A percentile compares a stretch with the other conserved stretches of the same genome.
These are phyloP conservation scores for Dicaeum eximium DNA, from an alignment of 2,113 vertebrate species.

Conservation along the genomic window DNA sequence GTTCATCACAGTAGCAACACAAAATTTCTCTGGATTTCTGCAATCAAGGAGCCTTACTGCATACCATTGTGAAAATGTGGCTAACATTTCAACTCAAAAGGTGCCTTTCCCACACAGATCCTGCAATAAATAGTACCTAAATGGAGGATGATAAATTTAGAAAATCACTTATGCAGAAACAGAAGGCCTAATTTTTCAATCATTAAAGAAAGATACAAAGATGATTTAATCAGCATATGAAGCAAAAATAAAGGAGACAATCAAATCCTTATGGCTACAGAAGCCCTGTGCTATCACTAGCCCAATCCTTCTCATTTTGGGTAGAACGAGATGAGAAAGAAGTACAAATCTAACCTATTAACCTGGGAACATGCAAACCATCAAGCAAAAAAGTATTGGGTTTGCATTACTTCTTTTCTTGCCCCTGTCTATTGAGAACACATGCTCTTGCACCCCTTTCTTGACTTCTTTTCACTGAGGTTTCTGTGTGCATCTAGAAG, in stretches of 20 bases:
- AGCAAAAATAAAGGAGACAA: neutral
- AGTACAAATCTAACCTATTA: neutral
- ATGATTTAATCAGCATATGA: neutral
- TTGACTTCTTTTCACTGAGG: neutral
- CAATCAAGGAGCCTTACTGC: neutral
- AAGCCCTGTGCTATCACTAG: neutral
- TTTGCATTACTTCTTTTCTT: neutral
- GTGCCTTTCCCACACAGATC: neutral
- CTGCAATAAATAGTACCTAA: neutral
- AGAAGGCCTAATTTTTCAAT: neutral
- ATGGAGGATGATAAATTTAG: neutral
- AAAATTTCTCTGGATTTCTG: neutral
- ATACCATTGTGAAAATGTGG: neutral
- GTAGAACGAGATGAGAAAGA: neutral
- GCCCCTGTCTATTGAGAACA: neutral
- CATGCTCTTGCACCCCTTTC: accelerated
- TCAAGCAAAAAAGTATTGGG: neutral
- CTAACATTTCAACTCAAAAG: neutral
- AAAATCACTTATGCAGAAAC: neutral
- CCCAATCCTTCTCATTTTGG: neutral
- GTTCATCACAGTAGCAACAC: neutral
- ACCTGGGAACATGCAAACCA: neutral
- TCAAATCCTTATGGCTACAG: neutral
- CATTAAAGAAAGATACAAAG: neutral
- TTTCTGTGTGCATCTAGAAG: neutral